Evolutionary conservation across 2,888 invertebrate species (phyloP).

Genomic region (Auanema sp.): DNA sequence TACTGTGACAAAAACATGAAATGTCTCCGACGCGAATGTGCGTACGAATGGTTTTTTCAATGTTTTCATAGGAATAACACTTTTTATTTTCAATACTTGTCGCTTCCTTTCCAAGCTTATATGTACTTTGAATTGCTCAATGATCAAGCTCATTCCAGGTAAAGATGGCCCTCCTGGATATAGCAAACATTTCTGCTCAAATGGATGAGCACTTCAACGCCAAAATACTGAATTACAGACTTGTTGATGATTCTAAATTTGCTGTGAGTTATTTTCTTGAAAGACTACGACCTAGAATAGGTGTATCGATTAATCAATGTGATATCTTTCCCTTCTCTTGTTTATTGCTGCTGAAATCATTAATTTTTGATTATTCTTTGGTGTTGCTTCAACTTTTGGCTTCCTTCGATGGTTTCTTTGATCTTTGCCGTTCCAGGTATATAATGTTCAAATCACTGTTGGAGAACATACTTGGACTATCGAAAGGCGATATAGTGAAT

Average conservation of each 20-base stretch:
- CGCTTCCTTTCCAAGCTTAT: too few species aligned
- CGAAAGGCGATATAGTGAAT: constrained; percentile 75
- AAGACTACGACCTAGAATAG: background rate
- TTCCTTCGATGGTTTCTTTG: background rate
- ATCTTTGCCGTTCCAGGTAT: constrained; percentile 61
- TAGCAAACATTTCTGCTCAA: constrained; percentile 34
- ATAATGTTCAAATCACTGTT: constrained; percentile 65
- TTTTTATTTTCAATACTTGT: too few species aligned
- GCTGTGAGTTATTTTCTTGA: constrained; percentile 29
- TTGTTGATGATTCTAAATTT: constrained; percentile 47
- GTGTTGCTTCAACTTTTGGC: background rate
- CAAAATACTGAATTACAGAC: constrained; percentile 40
- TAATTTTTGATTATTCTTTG: too few species aligned
- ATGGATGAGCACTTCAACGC: constrained; percentile 38
- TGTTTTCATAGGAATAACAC: too few species aligned
- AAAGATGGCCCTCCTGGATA: constrained; percentile 42
- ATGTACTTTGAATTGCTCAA: too few species aligned
- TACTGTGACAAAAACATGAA: too few species aligned
- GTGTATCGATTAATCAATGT: background rate
- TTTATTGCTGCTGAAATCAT: too few species aligned
- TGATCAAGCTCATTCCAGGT: too few species aligned
- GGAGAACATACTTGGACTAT: constrained; percentile 75
- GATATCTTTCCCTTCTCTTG: background rate
- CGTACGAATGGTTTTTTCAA: too few species aligned
- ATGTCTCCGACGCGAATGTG: too few species aligned